Evolutionary conservation across 1,140 invertebrate species (phyloP), one percentile per base, ranked within the genome.

Genomic region (Archegozetes longisetosus): DNA sequence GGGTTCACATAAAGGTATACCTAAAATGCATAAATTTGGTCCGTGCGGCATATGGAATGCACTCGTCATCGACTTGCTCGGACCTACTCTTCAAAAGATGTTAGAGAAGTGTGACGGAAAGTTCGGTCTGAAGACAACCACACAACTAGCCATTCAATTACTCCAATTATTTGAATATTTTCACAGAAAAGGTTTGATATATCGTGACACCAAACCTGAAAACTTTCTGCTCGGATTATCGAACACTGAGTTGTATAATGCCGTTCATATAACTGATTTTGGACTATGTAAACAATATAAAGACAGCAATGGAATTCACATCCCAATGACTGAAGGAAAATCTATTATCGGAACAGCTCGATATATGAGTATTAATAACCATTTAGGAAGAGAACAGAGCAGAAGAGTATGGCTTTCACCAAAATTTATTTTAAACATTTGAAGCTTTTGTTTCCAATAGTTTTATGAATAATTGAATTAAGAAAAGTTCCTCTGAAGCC

Each of bases 311-410:
- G 92, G 96, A 80, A 97, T 96, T 80, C 95, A 98, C 79, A 98
- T 98, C 81, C 94, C 95, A 68, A 98, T 97, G 78, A 85, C 93
- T 80, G 95, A 98, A 81, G 94, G 98, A 79, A 98, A 98, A 79
- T 95, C 90, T 73, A 80, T 98, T 68, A 99, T 95, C 56, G 81
- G 80, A 40, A 82, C 95, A 65, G 94, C 94, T 67, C 84, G 95
- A 75, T 98, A 99, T 76, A 98, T 98, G 95, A 97, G 92, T 74
- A 98, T 98, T 74, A 98, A 98, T 75, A 98, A 95, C 70, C 95
- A 99, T 82, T 84, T 98, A 79, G 94, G 95, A 69, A 95, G 96
- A 86, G 96, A 99, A 78, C 96, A 99, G 84, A 97, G 92, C 70
- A 81, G 96, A 73, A 80, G 96, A 72, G 96, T 40, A 40, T 40